Evolutionary conservation across 1,140 invertebrate species (phyloP).

Genomic region (Campoletis sonorensis): DNA sequence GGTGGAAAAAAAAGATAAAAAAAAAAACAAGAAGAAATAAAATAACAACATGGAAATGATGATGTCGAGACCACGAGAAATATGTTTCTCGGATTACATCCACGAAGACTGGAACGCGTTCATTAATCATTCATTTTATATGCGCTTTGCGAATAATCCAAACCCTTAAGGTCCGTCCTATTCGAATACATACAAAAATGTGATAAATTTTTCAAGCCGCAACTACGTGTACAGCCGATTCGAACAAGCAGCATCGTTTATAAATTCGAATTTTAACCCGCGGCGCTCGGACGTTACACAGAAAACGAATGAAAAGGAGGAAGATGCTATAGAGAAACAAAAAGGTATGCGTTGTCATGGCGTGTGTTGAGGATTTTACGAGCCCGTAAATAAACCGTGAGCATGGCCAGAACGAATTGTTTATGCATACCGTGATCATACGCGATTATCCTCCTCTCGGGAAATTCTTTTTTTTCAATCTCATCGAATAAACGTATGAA

Average conservation of each 20-base stretch:
- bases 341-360: not conserved
- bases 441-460: not conserved
- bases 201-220: slow-evolving; percentile 7
- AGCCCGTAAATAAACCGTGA: slow-evolving; percentile 9
- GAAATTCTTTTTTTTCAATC: not conserved
- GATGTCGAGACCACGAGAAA: not conserved
- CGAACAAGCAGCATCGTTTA: not conserved
- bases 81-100: not conserved
- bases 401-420: slow-evolving; percentile 8
- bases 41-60: slow-evolving; percentile 1
- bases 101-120: not conserved
- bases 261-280: slow-evolving; percentile 2
- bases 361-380: not conserved
- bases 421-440: not conserved
- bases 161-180: not conserved
- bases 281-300: not conserved
- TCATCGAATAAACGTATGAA: not conserved
- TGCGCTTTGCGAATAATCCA: not conserved
- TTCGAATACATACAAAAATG: not conserved
- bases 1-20: not conserved
- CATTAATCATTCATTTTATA: slow-evolving; percentile 17
- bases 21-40: not conserved
- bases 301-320: not conserved
- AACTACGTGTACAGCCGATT: not conserved
- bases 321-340: not conserved